Evolutionary conservation across 2,797 vertebrate genomes (phyloP).

Genomic region (Graptemys geographica): DNA sequence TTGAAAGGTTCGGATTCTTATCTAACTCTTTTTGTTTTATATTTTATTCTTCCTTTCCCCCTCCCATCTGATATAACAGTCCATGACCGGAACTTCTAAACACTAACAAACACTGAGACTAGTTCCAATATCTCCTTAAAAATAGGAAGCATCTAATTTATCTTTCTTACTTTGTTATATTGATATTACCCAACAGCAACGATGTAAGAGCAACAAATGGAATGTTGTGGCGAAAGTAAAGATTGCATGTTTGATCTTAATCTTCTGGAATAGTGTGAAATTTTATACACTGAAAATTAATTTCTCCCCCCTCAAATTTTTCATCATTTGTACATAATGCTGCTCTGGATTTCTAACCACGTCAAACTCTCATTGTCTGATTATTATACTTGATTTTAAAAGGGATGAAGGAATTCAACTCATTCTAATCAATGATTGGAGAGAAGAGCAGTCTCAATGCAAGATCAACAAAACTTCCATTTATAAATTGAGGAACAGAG

Average conservation of each 20-base stretch:
- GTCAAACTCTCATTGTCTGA: background rate
- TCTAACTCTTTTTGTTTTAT: background rate
- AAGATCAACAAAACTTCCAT: background rate
- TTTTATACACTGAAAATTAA: background rate
- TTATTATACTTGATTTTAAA: background rate
- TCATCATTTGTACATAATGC: background rate
- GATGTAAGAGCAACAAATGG: background rate
- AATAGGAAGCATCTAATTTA: background rate
- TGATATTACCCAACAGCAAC: background rate
- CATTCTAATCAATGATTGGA: background rate
- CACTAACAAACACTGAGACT: background rate
- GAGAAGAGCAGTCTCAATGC: background rate
- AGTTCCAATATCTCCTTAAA: background rate
- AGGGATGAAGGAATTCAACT: background rate
- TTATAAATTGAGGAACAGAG: background rate
- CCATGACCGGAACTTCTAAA: background rate
- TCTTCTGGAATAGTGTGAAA: background rate
- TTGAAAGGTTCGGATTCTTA: background rate
- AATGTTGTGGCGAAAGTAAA: background rate
- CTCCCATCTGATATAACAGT: rapidly evolving
- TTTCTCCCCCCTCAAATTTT: background rate
- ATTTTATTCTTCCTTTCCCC: background rate
- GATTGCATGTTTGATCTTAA: background rate
- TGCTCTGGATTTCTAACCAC: background rate
- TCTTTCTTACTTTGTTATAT: background rate